Evolutionary conservation across 1,140 invertebrate genomes (phyloP).

Genomic region (Euura saliciscinereae): DNA sequence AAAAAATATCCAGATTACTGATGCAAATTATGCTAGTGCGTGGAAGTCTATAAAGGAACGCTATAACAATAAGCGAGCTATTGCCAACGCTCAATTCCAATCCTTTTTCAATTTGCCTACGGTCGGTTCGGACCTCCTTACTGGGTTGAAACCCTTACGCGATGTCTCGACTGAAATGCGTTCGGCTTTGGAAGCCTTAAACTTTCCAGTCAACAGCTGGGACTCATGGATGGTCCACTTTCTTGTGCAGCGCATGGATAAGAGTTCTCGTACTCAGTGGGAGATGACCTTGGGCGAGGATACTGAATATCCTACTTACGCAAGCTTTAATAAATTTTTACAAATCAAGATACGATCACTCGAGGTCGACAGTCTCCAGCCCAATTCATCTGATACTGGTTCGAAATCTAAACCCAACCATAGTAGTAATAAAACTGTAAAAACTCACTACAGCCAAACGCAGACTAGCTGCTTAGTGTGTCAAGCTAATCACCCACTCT

Average conservation of each 20-base stretch:
- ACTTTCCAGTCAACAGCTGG: slow-evolving; percentile 25
- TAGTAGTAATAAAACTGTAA: too few species aligned
- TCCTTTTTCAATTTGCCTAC: slow-evolving; percentile 16
- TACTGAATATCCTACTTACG: not conserved
- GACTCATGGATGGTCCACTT: slow-evolving; percentile 27
- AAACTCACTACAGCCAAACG: too few species aligned
- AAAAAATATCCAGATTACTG: slow-evolving; percentile 25
- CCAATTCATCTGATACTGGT: not conserved
- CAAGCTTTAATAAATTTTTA: not conserved
- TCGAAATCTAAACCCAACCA: not conserved
- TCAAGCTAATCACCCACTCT: too few species aligned
- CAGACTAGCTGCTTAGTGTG: too few species aligned
- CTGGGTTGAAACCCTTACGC: slow-evolving; percentile 18
- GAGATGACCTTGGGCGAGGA: slow-evolving; percentile 15
- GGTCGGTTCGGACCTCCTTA: too few species aligned
- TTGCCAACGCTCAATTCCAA: slow-evolving; percentile 30
- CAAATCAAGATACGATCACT: too few species aligned
- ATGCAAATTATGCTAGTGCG: slow-evolving; percentile 28
- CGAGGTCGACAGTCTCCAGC: slow-evolving; percentile 20
- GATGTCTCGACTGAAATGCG: slow-evolving; percentile 25
- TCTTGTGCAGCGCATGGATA: slow-evolving; percentile 27
- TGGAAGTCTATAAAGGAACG: slow-evolving; percentile 29
- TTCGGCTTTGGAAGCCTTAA: slow-evolving; percentile 21
- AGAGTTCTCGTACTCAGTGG: slow-evolving; percentile 23
- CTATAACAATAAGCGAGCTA: slow-evolving; percentile 28